phyloP scores from a whole-genome alignment of 2,113 vertebrate species.

The Formicarius rufipectus region DNA sequence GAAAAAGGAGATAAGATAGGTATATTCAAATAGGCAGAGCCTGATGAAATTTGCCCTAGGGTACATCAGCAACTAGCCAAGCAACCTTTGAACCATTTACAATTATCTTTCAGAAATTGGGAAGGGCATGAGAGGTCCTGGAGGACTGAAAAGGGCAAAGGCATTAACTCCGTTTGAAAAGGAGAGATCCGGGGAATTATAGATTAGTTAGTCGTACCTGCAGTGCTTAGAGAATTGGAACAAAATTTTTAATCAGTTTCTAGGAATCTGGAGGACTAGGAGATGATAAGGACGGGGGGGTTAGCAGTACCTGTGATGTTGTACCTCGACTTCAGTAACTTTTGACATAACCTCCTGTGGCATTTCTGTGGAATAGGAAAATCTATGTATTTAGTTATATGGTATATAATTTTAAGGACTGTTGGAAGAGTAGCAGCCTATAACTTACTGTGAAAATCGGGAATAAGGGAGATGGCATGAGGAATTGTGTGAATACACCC shows the following conservation, averaged over 20 bases:
- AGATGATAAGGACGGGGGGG: not conserved
- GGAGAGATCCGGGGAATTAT: not conserved
- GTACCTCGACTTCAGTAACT: not conserved
- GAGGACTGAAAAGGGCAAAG: constrained; percentile 31
- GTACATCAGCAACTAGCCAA: constrained; percentile 51
- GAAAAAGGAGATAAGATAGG: constrained; percentile 55
- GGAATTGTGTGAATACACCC: constrained; percentile 22
- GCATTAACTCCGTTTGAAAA: not conserved
- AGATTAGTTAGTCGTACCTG: not conserved
- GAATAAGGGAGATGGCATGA: not conserved
- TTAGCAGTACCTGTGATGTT: not conserved
- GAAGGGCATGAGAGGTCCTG: constrained; percentile 28
- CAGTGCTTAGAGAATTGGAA: not conserved
- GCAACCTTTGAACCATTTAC: constrained; percentile 66
- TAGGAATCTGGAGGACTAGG: not conserved
- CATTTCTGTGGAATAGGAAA: not conserved
- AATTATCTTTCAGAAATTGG: constrained; percentile 49
- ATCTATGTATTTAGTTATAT: not conserved
- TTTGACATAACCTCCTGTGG: not conserved
- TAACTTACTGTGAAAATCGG: not conserved
- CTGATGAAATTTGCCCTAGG: constrained; percentile 64
- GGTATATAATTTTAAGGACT: not conserved
- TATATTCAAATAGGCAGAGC: constrained; percentile 50
- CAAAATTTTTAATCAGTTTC: constrained; percentile 24
- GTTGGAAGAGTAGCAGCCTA: not conserved